A percentile compares a stretch with the other conserved stretches of the same genome.
These are phyloP conservation scores for Ptilonorhynchus violaceus DNA, from an alignment of 2,113 vertebrate genomes.

Conservation along the genomic window DNA sequence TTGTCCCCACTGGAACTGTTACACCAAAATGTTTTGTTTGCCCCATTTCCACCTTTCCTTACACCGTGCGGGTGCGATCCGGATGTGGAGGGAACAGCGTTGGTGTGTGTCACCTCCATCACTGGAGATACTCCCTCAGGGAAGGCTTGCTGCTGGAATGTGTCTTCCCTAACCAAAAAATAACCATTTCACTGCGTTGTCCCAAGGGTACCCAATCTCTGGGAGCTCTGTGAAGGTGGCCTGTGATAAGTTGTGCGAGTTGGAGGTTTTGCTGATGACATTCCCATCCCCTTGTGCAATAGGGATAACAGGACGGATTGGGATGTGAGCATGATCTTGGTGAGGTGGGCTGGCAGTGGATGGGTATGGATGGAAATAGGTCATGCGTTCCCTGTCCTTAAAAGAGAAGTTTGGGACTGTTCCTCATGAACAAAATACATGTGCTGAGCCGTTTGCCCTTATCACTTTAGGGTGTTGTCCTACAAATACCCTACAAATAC, in stretches of 20 bases:
- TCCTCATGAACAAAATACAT: accelerated
- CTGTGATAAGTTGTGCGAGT: background rate
- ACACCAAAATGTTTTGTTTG: accelerated
- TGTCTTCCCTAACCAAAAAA: background rate
- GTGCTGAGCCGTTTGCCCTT: background rate
- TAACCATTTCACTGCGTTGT: accelerated
- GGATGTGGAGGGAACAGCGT: accelerated
- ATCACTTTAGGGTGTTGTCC: background rate
- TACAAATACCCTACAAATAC: background rate
- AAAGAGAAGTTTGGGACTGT: background rate
- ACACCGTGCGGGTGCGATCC: accelerated
- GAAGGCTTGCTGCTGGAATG: background rate
- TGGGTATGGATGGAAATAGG: background rate
- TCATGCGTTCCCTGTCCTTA: background rate
- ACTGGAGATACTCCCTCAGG: background rate
- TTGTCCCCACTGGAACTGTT: accelerated
- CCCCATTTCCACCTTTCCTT: background rate
- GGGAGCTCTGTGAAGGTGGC: background rate
- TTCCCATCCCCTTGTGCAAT: accelerated
- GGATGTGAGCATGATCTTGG: background rate
- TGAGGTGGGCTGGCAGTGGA: accelerated
- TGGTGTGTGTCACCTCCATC: background rate
- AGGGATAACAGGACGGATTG: background rate
- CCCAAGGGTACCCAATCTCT: accelerated
- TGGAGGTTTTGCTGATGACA: background rate